Base-by-base conservation (phyloP, 2,113 vertebrate genomes). In the Pterocles gutturalis region DNA sequence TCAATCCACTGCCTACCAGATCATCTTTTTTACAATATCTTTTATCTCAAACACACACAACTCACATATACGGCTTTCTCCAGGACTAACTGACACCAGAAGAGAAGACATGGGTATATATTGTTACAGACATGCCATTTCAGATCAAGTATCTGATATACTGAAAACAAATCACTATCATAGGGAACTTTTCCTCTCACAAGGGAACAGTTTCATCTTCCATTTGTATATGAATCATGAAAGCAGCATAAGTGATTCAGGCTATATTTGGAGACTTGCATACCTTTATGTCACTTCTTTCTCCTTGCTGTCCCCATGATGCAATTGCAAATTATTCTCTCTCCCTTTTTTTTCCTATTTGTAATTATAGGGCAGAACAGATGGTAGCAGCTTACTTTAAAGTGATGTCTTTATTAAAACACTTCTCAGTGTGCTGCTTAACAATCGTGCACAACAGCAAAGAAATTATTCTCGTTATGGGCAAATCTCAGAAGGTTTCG, bases 281-380 rank as follows among this genome's bases (percentile, higher is more conserved):
- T 64, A 79, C 60, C n/a, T 90, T 90, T 53, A 70, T 76, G 61
- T 58, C 38, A 71, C 17, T 87, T 91, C 33, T 95, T 94, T 80
- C 71, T 77, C 29, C 55, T 83, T 65, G 21, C 70, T 95, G 72
- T 41, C 34, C 81, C 55, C 93, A 60, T 75, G 78, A 84, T 72
- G 46, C 29, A 87, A 51, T 58, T 82, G 45, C 46, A 92, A 96
- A 91, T 83, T 57, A 46, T 43, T 64, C 38, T 93, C 33, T 65
- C 46, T 80, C 31, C 14, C 18, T 57, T 58, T 58, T 58, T 80
- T 80, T 67, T 20, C 26, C n/a, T 83, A 58, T 95, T 92, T 94
- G 84, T 93, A 95, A 96, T 96, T 92, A 97, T 87, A 95, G 77
- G 85, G 38, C 28, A 94, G 70, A 97, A 93, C 95, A 97, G 96